These are phyloP conservation scores for Piscicola geometra DNA, from an alignment of 2,888 invertebrate species.

Conservation along the genomic window DNA sequence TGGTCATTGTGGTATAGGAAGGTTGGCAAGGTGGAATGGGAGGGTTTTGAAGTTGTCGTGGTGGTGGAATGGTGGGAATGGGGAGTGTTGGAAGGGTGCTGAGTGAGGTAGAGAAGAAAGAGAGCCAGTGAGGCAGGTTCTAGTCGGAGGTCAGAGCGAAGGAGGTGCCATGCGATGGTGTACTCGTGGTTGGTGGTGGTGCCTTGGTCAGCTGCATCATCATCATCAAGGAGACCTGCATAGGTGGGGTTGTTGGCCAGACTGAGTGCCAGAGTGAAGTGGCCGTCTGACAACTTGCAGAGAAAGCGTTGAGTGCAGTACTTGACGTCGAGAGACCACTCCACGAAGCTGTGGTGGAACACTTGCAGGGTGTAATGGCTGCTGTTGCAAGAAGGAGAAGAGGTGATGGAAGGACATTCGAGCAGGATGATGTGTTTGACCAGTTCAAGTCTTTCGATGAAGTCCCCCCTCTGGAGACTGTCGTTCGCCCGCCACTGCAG, in stretches of 20 bases:
- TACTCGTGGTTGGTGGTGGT: slow-evolving; percentile 53
- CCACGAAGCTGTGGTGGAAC: slow-evolving; percentile 89
- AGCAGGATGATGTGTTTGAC: slow-evolving; percentile 17
- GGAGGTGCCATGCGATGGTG: slow-evolving; percentile 56
- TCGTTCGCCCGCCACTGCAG: not conserved
- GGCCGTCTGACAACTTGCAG: slow-evolving; percentile 71
- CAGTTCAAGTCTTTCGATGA: slow-evolving; percentile 16
- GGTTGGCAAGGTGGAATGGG: slow-evolving; percentile 47
- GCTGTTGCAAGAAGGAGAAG: slow-evolving; percentile 69
- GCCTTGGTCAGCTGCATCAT: slow-evolving; percentile 62
- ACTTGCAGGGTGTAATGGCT: slow-evolving; percentile 62
- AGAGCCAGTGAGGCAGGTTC: slow-evolving; percentile 65
- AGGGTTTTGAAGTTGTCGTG: too few relatives aligned
- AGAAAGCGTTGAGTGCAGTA: slow-evolving; percentile 91
- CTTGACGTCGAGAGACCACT: slow-evolving; percentile 93
- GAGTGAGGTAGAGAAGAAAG: slow-evolving; percentile 64
- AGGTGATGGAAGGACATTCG: slow-evolving; percentile 47
- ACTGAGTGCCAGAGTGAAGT: slow-evolving; percentile 64
- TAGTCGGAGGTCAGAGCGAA: slow-evolving; percentile 47
- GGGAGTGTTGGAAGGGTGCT: not conserved
- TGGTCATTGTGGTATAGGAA: slow-evolving; percentile 49
- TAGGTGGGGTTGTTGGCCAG: slow-evolving; percentile 56
- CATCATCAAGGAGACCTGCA: not conserved
- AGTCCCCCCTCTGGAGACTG: slow-evolving; percentile 6
- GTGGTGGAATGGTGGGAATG: too few relatives aligned